Conservation (phyloP, 2,888 invertebrate species). For the Eristalis intricaria region DNA sequence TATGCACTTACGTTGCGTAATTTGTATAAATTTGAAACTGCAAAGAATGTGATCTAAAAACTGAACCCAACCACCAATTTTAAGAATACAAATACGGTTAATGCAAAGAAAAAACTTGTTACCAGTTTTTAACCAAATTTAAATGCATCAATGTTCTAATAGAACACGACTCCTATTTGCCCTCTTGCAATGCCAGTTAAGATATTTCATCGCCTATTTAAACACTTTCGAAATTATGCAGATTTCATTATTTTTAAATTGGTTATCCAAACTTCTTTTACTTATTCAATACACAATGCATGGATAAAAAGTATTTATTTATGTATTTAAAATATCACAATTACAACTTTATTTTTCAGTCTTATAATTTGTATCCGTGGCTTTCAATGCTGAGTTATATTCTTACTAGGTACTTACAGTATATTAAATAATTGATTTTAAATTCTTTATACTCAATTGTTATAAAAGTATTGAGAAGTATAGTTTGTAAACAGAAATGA, state of each 20-base stretch:
- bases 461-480: slow-evolving; percentile 4
- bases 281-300: slow-evolving; percentile 37
- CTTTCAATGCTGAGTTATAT: slow-evolving; percentile 41
- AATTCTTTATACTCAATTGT: not conserved
- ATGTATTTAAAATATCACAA: slow-evolving; percentile 55
- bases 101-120: too few relatives aligned
- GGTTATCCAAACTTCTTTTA: not conserved
- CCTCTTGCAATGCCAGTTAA: too few relatives aligned
- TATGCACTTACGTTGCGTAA: not conserved
- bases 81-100: not conserved
- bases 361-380: slow-evolving; percentile 53
- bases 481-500: not conserved
- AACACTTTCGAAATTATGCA: not conserved
- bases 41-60: not conserved
- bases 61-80: not conserved
- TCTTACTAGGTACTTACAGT: not conserved
- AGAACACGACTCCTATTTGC: too few relatives aligned
- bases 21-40: too few relatives aligned
- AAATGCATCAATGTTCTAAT: too few relatives aligned
- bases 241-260: not conserved
- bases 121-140: too few relatives aligned
- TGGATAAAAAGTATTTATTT: slow-evolving; percentile 41
- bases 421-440: not conserved
- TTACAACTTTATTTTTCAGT: slow-evolving; percentile 60
- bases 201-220: too few relatives aligned